These are phyloP conservation scores for Macrochelys suwanniensis DNA, from an alignment of 2,797 vertebrate genomes.

Conservation along the genomic window DNA sequence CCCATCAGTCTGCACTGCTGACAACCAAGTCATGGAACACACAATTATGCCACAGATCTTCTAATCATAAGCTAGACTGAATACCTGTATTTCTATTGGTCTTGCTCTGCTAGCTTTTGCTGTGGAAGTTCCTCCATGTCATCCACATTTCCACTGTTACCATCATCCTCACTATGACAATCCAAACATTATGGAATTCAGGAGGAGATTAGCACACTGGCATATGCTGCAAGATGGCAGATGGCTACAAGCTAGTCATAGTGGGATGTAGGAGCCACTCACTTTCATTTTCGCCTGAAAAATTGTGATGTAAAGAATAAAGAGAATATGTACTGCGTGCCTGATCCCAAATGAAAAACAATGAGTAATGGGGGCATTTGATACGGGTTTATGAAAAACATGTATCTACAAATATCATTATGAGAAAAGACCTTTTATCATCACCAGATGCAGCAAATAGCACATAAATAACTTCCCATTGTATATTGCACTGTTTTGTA, in stretches of 20 bases:
- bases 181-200: neutral
- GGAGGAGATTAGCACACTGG: neutral
- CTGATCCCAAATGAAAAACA: neutral
- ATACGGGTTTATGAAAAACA: neutral
- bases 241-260: accelerated
- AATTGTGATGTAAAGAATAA: neutral
- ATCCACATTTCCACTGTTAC: neutral
- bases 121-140: neutral
- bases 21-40: neutral
- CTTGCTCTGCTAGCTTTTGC: neutral
- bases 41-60: neutral
- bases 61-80: neutral
- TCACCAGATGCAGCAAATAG: neutral
- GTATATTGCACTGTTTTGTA: neutral
- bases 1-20: neutral
- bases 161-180: neutral
- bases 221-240: neutral
- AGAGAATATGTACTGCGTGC: neutral
- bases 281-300: neutral
- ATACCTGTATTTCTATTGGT: neutral
- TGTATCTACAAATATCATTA: neutral
- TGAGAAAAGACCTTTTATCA: neutral
- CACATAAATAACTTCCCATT: neutral
- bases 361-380: neutral
- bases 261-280: neutral